Evolutionary conservation across 2,888 invertebrate species (phyloP).

Genomic region (Leptinotarsa juncta): DNA sequence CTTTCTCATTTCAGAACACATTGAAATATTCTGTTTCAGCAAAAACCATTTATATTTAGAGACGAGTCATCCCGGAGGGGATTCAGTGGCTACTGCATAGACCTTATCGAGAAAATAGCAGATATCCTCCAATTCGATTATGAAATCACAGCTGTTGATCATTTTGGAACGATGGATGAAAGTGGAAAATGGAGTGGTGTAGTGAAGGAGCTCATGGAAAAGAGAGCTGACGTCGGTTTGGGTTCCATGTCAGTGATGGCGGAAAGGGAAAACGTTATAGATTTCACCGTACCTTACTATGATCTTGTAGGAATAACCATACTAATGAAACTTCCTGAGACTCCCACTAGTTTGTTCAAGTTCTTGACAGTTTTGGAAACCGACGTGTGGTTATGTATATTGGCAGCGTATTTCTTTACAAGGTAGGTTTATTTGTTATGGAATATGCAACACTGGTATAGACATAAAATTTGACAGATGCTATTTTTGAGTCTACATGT

Average conservation of each 20-base stretch:
- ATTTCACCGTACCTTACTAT: conserved; percentile 98
- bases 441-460: no score
- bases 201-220: conserved; percentile 61
- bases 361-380: conserved; percentile 96
- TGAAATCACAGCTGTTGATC: conserved; percentile 83
- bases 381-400: conserved; percentile 96
- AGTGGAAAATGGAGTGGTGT: conserved; percentile 76
- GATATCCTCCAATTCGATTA: conserved; percentile 90
- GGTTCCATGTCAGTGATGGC: conserved; percentile 97
- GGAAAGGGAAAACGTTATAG: conserved; percentile 95
- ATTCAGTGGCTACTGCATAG: conserved; percentile 92
- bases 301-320: conserved; percentile 98
- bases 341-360: conserved; percentile 93
- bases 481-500: no score
- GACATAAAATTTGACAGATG: no score
- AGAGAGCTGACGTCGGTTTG: conserved; percentile 92
- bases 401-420: conserved; percentile 95
- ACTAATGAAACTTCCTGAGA: conserved; percentile 90
- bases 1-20: no score
- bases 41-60: conserved; percentile 85
- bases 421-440: conserved; percentile 68
- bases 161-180: conserved; percentile 92
- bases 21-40: conserved; percentile 66
- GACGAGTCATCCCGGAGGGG: conserved; percentile 75
- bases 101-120: conserved; percentile 89